Conservation (phyloP, 1,140 invertebrate species). For the Diploscapter pachys region DNA sequence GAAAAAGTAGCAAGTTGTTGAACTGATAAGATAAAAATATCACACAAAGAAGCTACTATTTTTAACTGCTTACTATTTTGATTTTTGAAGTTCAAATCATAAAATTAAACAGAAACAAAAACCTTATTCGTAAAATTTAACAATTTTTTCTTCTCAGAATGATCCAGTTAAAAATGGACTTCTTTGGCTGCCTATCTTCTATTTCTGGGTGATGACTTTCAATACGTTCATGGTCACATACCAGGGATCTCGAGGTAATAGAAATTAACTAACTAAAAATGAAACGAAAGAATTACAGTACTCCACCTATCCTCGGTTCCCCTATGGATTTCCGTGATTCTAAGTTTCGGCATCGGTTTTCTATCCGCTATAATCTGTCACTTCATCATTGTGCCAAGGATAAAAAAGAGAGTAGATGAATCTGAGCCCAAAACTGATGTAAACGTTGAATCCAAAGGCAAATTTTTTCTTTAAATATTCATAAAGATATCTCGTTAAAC, state of each 20-base stretch:
- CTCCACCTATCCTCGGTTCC: slow-evolving; percentile 40
- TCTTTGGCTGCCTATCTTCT: slow-evolving; percentile 80
- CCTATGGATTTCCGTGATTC: slow-evolving; percentile 40
- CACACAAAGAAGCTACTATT: slow-evolving; percentile 36
- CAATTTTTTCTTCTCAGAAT: slow-evolving; percentile 56
- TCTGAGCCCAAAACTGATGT: no score
- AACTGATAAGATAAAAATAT: no score
- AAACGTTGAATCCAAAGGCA: no score
- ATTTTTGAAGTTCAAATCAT: slow-evolving; percentile 2
- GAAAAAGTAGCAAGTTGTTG: no score
- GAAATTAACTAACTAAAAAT: slow-evolving; percentile 59
- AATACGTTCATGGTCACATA: slow-evolving; percentile 87
- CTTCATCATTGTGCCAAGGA: slow-evolving; percentile 44
- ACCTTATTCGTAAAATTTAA: slow-evolving; percentile 47
- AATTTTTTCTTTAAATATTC: no score
- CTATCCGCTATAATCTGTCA: slow-evolving; percentile 44
- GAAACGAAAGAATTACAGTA: slow-evolving; percentile 24
- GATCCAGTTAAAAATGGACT: slow-evolving; percentile 81
- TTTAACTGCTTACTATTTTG: not conserved
- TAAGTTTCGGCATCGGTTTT: slow-evolving; percentile 36
- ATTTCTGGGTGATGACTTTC: slow-evolving; percentile 82
- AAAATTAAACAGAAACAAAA: no score
- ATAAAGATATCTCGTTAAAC: no score
- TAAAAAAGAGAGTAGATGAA: slow-evolving; percentile 35
- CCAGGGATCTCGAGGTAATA: slow-evolving; percentile 80